Base-by-base conservation (phyloP, 2,888 invertebrate genomes). In the Cordilura impudica region DNA sequence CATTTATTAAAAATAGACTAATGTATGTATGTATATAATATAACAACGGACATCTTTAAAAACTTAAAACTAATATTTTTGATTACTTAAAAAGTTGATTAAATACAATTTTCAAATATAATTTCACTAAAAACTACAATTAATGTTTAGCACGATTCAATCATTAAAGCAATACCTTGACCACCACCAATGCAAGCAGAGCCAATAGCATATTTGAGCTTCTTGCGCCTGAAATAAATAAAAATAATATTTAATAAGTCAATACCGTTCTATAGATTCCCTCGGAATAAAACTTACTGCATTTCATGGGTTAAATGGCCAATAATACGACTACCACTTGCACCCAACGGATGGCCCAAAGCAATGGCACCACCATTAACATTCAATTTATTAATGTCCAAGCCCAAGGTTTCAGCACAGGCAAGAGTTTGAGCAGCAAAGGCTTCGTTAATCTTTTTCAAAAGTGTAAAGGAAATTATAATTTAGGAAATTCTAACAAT, bases 181-280 rank as follows among this genome's bases (percentile, higher is more conserved):
- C 99, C 99, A 51, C 99, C 99, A 26, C 99, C 99, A 90, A 99
- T 99, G 89, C 99, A 99, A 0, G 99, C 99, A 0, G 98, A 95
- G 8, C 98, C 99, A 87, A 99, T 94, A 31, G 94, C 98, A 77
- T 95, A 93, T 89, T 97, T 97, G 23, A 94, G 93, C 54, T 95
- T 94, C 81, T 95, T 94, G 82, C 97, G 94, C 90, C 97, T 97
- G 66, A 4, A 76, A 81, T 54, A 63, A 65, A 79, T 14, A 8
- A 6, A 1, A 23, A 45, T 43, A 16, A 49, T n/a, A n/a, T 21
- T 19, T 26, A 45, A 6, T 45, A 66, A 81, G 23, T 45, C 1
- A 56, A 47, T 14, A 19, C n/a, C 23, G 49, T 49, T 4, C 12
- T 19, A 8, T 16, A 8, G 21, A 29, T 8, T 58, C 51, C 51